phyloP scores from a whole-genome alignment of 2,797 vertebrate species.

The Danio jaintianensis region DNA sequence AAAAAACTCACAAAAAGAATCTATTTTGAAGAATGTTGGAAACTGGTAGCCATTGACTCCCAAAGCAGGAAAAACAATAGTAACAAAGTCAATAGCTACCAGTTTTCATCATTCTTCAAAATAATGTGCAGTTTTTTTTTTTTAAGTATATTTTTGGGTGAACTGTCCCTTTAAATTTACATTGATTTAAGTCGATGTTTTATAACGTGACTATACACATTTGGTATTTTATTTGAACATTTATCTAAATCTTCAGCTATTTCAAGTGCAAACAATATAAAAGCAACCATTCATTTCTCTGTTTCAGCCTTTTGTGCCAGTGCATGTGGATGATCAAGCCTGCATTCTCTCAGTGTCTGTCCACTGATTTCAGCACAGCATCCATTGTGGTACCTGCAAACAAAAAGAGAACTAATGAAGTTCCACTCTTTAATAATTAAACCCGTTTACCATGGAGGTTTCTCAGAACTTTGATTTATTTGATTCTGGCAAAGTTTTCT shows the following conservation, averaged over 20 bases:
- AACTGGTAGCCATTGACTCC: no score
- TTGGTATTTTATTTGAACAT: no score
- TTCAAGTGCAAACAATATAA: background rate
- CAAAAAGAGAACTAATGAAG: background rate
- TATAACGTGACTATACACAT: background rate
- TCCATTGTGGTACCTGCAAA: background rate
- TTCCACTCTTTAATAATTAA: background rate
- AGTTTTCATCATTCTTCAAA: no score
- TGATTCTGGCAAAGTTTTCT: background rate
- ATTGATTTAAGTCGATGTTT: background rate
- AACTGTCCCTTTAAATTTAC: background rate
- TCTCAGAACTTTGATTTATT: no score
- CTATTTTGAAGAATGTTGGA: no score
- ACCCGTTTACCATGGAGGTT: no score
- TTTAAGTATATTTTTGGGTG: no score
- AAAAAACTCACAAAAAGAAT: no score
- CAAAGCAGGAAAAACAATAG: no score
- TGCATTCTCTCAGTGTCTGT: slow-evolving; percentile 5
- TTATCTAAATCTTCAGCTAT: background rate
- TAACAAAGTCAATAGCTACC: no score
- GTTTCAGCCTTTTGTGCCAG: slow-evolving; percentile 33
- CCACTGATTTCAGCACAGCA: background rate
- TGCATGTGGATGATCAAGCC: slow-evolving; percentile 2
- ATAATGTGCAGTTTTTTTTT: no score
- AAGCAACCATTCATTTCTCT: background rate